Evolutionary conservation across 35 echinoderm and acorn worm species (phyloP), one percentile per base, ranked within the genome.

Genomic region (Acanthaster planci): DNA sequence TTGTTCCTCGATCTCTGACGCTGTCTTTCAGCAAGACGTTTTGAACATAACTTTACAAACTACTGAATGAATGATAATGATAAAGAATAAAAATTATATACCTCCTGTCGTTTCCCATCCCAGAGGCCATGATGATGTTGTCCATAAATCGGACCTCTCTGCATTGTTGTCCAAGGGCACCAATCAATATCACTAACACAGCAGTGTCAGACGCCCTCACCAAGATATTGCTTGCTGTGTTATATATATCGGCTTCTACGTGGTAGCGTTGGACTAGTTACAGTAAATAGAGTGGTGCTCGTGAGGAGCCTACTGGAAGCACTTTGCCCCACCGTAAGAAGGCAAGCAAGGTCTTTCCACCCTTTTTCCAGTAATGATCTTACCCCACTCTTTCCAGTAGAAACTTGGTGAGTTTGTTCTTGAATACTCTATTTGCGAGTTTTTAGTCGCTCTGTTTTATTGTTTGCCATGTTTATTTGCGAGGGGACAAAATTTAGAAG

Each of bases 141-240:
- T 2, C 47, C 14, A 42, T 58, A 2, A 42, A 77, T 37, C 64
- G 81, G 53, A 90, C 80, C 31, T 90, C 67, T 84, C 36, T 42
- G 32, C 60, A 80, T 78, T 84, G 80, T 54, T 84, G 40, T 40
- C 51, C 79, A 75, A 83, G 77, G 29, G 77, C 77, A 80, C 81
- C 86, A n/a, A 90, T 81, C 35, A 90, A 21, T 51, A 94, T 94
- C 17, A 90, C 92, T 16, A 86, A 59, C 14, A 89, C 77, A 85
- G 85, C 92, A 17, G 92, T 93, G 76, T 93, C 92, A 1, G 92
- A 94, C 76, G 78, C 83, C 78, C 92, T 79, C 1, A 87, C 92
- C 22, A 94, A 5, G 39, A 95, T 53, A 51, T 86, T 86, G 18
- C 27, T 17, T 17, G 60, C 38, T 77, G 38, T 76, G 44, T 82